Evolutionary conservation across 2,113 vertebrate species (phyloP).

Genomic region (Sebastes schlegelii): DNA sequence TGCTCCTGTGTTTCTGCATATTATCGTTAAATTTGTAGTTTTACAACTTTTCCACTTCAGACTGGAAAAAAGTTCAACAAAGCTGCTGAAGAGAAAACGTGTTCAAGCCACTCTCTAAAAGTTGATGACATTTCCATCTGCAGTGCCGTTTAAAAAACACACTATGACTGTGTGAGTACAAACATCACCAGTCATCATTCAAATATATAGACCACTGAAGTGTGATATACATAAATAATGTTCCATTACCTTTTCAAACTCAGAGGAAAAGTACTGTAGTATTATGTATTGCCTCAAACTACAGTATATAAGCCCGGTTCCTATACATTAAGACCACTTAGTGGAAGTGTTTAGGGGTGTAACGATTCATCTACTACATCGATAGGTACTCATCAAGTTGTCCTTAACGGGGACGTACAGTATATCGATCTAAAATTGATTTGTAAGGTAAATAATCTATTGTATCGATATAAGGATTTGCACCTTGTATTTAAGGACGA

Average conservation of each 20-base stretch:
- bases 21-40: not conserved
- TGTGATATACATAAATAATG: not conserved
- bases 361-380: too few species aligned
- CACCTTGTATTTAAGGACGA: too few species aligned
- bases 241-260: not conserved
- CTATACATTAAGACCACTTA: not conserved
- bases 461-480: too few species aligned
- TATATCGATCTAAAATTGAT: too few species aligned
- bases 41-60: not conserved
- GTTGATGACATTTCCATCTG: not conserved
- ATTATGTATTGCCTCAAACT: not conserved
- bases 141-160: not conserved
- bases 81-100: not conserved
- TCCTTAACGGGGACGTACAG: too few species aligned
- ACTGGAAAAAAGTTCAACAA: not conserved
- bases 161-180: too few species aligned
- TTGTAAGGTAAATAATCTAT: too few species aligned
- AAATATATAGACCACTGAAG: not conserved
- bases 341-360: too few species aligned
- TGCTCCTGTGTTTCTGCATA: not conserved
- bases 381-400: too few species aligned
- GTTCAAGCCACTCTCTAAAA: not conserved
- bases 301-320: not conserved
- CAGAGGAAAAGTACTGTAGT: not conserved
- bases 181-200: not conserved